Conservation (phyloP, 37 sponge, comb jelly and placozoan species). For the Dysidea cf. avara region DNA sequence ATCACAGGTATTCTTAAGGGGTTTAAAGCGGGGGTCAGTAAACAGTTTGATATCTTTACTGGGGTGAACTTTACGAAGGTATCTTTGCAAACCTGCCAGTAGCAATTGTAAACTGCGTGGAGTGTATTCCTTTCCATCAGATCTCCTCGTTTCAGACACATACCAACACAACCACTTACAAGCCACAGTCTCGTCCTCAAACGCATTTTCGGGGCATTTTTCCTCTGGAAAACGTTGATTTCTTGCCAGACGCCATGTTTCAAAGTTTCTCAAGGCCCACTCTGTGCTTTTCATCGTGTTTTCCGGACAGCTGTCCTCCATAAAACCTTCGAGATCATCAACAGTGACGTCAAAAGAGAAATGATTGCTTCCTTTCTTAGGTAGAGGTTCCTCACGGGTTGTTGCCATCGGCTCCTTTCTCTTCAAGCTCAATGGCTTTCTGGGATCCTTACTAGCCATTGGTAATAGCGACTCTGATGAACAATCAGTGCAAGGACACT, state of each 20-base stretch:
- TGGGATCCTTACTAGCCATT: too few species aligned
- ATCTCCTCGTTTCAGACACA: constrained; percentile 17
- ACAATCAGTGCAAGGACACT: too few species aligned
- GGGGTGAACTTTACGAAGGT: not conserved
- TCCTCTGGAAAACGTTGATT: not conserved
- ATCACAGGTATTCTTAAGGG: constrained; percentile 10
- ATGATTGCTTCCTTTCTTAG: too few species aligned
- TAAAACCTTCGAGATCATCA: too few species aligned
- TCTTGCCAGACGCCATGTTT: constrained; percentile 4
- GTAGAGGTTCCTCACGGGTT: too few species aligned
- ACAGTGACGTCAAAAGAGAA: too few species aligned
- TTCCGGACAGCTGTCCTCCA: too few species aligned
- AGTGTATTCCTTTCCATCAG: constrained; percentile 3
- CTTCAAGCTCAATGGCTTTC: too few species aligned
- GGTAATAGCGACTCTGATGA: too few species aligned
- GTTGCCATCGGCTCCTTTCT: too few species aligned
- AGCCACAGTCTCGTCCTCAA: not conserved
- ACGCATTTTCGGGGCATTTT: constrained; percentile 3
- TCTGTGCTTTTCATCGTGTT: constrained; percentile 21
- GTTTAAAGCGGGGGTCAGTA: not conserved
- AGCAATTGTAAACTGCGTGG: constrained; percentile 6
- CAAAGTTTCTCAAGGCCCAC: constrained; percentile 25
- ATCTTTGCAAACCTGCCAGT: constrained; percentile 9
- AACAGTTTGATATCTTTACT: constrained; percentile 4
- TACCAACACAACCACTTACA: constrained; percentile 7